Conservation (phyloP, 1,140 invertebrate species). For the Zaprionus gabonicus region DNA sequence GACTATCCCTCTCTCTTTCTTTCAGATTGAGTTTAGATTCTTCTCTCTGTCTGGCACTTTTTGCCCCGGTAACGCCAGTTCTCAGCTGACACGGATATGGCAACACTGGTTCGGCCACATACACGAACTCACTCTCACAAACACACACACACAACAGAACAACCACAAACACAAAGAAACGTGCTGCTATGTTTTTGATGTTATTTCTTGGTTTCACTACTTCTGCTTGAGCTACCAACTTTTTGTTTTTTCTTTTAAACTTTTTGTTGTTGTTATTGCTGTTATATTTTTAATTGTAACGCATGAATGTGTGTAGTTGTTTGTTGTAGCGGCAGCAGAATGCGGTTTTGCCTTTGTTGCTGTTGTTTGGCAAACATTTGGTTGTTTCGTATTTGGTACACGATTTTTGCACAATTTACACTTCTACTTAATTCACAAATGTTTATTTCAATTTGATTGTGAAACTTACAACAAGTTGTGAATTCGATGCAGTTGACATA, state of each 20-base stretch:
- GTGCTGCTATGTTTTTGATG: conserved; percentile 47
- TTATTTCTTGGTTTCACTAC: conserved; percentile 35
- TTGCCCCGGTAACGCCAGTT: conserved; percentile 25
- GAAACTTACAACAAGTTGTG: conserved; percentile 44
- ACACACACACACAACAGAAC: conserved; percentile 18
- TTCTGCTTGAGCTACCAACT: background rate
- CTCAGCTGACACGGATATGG: conserved; percentile 58
- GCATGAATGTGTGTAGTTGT: background rate
- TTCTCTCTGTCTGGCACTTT: conserved; percentile 7
- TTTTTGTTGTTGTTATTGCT: conserved; percentile 26
- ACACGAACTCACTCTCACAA: conserved; percentile 3
- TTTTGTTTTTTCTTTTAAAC: conserved; percentile 11
- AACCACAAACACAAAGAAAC: conserved; percentile 47
- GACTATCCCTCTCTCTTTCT: conserved; percentile 3
- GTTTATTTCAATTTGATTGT: background rate
- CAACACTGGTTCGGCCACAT: conserved; percentile 56
- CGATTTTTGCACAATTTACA: background rate
- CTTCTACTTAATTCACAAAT: background rate
- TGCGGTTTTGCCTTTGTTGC: conserved; percentile 8
- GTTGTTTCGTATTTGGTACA: background rate
- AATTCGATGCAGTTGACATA: conserved; percentile 11
- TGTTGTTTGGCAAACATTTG: conserved; percentile 23
- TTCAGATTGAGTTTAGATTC: background rate
- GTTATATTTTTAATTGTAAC: background rate
- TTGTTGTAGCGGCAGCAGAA: conserved; percentile 13